Percentiles rank a stretch among this genome's conserved stretches.
These are phyloP conservation scores for Chydorus sphaericus DNA, from an alignment of 2,888 invertebrate genomes.

Conservation along the genomic window DNA sequence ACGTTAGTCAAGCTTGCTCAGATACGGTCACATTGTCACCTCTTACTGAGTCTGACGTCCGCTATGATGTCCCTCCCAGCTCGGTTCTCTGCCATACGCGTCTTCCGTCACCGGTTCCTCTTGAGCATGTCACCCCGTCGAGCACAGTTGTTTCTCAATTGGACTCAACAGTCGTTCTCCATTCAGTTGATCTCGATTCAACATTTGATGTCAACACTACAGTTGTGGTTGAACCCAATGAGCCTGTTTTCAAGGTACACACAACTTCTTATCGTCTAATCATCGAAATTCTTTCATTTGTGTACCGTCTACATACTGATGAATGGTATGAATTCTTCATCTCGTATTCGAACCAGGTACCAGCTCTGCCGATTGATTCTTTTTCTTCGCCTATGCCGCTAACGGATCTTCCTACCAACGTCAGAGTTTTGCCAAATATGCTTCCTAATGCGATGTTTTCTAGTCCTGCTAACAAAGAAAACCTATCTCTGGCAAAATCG, in stretches of 20 bases:
- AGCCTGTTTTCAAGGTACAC: too few species aligned
- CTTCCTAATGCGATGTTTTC: neutral
- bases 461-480: conserved; percentile 1
- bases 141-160: neutral
- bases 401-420: neutral
- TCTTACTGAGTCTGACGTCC: conserved; percentile 3
- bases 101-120: neutral
- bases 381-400: neutral
- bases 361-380: too few species aligned
- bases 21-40: conserved; percentile 3
- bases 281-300: too few species aligned
- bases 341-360: too few species aligned
- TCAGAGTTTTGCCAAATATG: neutral
- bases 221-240: neutral
- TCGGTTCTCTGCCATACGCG: neutral
- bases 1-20: neutral
- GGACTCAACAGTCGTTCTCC: neutral
- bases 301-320: too few species aligned
- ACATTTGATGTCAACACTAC: neutral
- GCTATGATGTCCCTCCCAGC: neutral
- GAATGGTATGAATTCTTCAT: too few species aligned
- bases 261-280: too few species aligned
- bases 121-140: neutral
- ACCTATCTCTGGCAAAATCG: neutral
- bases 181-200: neutral